Conservation (phyloP, 2,797 vertebrate genomes). For the Characodon lateralis region DNA sequence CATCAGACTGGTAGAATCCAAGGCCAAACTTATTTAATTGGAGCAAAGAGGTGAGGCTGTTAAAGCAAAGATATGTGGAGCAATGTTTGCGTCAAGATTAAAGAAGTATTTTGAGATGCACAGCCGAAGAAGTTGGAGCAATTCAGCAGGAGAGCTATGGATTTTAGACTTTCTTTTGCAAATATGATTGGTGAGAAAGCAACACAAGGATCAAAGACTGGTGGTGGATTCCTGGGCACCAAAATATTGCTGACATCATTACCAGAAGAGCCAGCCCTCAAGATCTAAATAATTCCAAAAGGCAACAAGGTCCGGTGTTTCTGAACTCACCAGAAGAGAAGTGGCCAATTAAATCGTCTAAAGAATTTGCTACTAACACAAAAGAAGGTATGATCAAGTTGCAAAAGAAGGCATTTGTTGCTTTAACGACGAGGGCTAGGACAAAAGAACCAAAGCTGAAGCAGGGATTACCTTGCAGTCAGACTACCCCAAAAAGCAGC, state of each 20-base stretch:
- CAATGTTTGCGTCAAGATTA: neutral
- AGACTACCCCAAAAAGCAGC: neutral
- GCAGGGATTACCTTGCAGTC: neutral
- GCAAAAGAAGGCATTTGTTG: neutral
- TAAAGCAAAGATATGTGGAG: neutral
- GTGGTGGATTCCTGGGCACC: constrained; percentile 4
- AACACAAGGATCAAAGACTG: neutral
- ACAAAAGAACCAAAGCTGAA: neutral
- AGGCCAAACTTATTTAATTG: neutral
- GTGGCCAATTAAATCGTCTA: neutral
- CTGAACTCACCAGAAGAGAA: neutral
- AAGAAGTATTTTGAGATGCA: neutral
- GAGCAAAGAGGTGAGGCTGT: neutral
- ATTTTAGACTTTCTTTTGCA: constrained; percentile 13
- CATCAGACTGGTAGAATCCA: constrained; percentile 1
- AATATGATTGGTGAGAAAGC: neutral
- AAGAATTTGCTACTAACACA: neutral
- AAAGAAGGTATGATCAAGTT: neutral
- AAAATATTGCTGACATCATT: neutral
- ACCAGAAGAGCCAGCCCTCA: too few species aligned
- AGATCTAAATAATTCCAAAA: too few species aligned
- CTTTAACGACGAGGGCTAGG: neutral
- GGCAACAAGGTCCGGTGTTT: too few species aligned
- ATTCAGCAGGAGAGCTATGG: constrained; percentile 10
- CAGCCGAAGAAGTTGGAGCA: neutral